These are phyloP conservation scores for Coelogynopora nodosa DNA, from an alignment of 2,888 invertebrate genomes.

Conservation along the genomic window DNA sequence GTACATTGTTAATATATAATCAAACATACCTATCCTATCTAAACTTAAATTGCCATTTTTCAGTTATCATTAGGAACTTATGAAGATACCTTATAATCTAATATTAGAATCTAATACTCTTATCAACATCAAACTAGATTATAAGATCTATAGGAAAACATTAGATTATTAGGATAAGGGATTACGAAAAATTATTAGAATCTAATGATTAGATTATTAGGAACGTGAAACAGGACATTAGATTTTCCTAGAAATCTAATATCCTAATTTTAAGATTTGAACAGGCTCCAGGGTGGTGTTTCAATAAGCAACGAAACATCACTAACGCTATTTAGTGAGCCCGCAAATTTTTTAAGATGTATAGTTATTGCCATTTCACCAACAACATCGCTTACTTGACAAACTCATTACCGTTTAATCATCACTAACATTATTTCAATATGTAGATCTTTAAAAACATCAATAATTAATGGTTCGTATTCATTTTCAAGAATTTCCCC, in stretches of 20 bases:
- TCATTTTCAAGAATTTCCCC: too few relatives aligned
- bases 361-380: too few relatives aligned
- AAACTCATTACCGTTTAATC: too few relatives aligned
- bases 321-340: too few relatives aligned
- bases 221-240: neutral
- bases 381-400: too few relatives aligned
- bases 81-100: neutral
- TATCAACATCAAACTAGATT: neutral
- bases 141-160: neutral
- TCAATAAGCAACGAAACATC: too few relatives aligned
- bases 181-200: neutral
- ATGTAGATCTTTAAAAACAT: too few relatives aligned
- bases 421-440: too few relatives aligned
- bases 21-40: neutral
- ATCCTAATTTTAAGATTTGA: neutral
- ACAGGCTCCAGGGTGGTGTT: neutral
- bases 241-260: neutral
- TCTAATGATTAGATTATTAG: neutral
- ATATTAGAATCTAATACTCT: neutral
- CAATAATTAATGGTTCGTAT: too few relatives aligned
- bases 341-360: too few relatives aligned
- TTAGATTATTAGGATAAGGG: neutral
- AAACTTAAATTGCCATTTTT: neutral
- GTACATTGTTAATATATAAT: neutral
- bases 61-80: neutral